Conservation (phyloP, 1,140 invertebrate species). For the Drosophila biarmipes region DNA sequence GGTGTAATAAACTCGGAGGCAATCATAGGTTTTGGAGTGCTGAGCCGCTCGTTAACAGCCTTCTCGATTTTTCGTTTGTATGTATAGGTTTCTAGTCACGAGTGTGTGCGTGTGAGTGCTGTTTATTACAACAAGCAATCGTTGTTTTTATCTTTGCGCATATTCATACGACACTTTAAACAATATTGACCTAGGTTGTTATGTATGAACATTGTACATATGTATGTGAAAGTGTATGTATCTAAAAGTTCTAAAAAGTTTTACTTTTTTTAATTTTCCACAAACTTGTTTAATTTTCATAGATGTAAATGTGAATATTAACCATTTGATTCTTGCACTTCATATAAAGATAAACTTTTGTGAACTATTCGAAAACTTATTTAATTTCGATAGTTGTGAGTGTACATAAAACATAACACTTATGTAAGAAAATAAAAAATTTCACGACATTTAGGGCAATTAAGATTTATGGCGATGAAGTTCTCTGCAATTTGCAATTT, state of each 20-base stretch:
- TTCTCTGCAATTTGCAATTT: slow-evolving; percentile 1
- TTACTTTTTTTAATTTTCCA: too few species aligned
- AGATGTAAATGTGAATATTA: too few species aligned
- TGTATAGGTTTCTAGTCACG: slow-evolving; percentile 35
- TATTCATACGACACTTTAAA: slow-evolving; percentile 82
- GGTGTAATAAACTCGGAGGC: slow-evolving; percentile 12
- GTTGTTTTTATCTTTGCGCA: slow-evolving; percentile 57
- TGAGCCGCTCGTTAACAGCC: slow-evolving; percentile 21
- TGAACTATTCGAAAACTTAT: slow-evolving; percentile 7
- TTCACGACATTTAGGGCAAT: slow-evolving; percentile 28
- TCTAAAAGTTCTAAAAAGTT: too few species aligned
- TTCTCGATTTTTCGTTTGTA: slow-evolving; percentile 23
- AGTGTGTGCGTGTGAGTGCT: slow-evolving; percentile 32
- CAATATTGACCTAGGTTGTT: slow-evolving; percentile 84
- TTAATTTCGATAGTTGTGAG: neutral
- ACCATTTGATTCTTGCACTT: slow-evolving; percentile 9
- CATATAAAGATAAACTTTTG: slow-evolving; percentile 18
- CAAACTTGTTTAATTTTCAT: too few species aligned
- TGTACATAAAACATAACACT: slow-evolving; percentile 37
- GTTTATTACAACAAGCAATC: slow-evolving; percentile 66
- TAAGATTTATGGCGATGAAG: slow-evolving; percentile 28
- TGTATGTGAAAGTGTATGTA: neutral
- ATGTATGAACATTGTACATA: slow-evolving; percentile 11
- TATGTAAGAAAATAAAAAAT: slow-evolving; percentile 9
- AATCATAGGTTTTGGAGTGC: slow-evolving; percentile 9